Evolutionary conservation across 64 coral and sea anemone genomes (phyloP).

Genomic region (Astreopora myriophthalma): DNA sequence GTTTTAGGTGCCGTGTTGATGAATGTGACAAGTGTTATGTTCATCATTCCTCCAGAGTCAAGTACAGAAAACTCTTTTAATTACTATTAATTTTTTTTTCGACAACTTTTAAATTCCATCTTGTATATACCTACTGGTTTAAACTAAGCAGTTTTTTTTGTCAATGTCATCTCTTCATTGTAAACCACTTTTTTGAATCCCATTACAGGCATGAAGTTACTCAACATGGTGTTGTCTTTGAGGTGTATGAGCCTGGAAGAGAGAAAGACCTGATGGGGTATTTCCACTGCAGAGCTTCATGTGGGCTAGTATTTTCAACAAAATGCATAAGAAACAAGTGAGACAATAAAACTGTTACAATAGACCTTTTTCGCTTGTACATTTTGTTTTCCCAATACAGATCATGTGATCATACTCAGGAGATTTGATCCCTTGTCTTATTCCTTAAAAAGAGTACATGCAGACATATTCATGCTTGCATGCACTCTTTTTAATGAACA

Average conservation of each 20-base stretch:
- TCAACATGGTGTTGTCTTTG: not conserved
- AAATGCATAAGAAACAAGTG: slow-evolving; percentile 31
- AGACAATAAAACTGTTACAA: not conserved
- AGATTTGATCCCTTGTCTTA: too few relatives aligned
- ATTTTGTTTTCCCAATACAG: too few relatives aligned
- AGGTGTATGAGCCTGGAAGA: not conserved
- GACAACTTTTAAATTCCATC: not conserved
- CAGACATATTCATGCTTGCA: too few relatives aligned
- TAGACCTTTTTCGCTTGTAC: too few relatives aligned
- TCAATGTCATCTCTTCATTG: not conserved
- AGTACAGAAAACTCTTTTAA: not conserved
- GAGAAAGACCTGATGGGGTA: slow-evolving; percentile 46
- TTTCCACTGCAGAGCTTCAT: slow-evolving; percentile 37
- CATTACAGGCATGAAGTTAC: slow-evolving; percentile 29
- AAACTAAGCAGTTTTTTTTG: not conserved
- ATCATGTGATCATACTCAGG: too few relatives aligned
- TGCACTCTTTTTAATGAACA: too few relatives aligned
- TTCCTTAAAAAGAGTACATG: too few relatives aligned
- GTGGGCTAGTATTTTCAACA: slow-evolving; percentile 42
- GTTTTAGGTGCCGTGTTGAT: not conserved
- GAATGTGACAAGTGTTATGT: slow-evolving; percentile 22
- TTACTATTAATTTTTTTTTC: not conserved
- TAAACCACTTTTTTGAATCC: not conserved
- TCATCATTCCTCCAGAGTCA: slow-evolving; percentile 27
- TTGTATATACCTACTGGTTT: too few relatives aligned